A percentile compares a stretch with the other conserved stretches of the same genome.
Conservation (phyloP, 2,797 vertebrate species). For the Eulemur rubriventer region DNA sequence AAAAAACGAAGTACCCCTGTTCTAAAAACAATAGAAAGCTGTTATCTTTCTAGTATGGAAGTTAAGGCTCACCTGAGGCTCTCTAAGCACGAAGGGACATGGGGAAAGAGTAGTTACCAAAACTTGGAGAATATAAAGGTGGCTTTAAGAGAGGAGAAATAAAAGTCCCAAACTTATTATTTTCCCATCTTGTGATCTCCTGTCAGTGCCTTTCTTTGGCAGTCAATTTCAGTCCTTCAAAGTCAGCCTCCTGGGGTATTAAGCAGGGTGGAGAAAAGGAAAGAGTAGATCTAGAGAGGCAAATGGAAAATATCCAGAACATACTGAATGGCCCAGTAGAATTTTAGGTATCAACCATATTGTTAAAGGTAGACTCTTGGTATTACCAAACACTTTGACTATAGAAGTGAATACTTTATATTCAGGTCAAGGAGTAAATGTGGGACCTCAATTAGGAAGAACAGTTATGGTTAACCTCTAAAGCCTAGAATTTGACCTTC, state of each 20-base stretch:
- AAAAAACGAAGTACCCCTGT: background rate
- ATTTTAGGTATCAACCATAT: background rate
- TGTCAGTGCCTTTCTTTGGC: background rate
- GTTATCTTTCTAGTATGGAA: background rate
- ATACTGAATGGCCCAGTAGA: background rate
- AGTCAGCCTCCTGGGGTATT: background rate
- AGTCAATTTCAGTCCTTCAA: background rate
- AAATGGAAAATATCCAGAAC: constrained; percentile 35
- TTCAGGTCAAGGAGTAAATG: background rate
- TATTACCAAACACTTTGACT: background rate
- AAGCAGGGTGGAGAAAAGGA: background rate
- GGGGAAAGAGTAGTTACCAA: background rate
- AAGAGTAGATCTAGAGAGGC: background rate
- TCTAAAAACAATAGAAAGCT: background rate
- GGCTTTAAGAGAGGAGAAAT: background rate
- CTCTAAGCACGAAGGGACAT: background rate
- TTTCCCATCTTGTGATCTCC: background rate
- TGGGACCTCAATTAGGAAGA: background rate
- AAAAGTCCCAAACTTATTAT: background rate
- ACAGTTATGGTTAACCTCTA: background rate
- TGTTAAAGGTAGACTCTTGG: background rate
- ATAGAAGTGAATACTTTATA: background rate
- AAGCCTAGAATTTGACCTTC: background rate
- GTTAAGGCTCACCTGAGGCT: background rate
- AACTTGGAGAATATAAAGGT: background rate